Conservation (phyloP, 2,113 vertebrate genomes). For the Tor tambroides region DNA sequence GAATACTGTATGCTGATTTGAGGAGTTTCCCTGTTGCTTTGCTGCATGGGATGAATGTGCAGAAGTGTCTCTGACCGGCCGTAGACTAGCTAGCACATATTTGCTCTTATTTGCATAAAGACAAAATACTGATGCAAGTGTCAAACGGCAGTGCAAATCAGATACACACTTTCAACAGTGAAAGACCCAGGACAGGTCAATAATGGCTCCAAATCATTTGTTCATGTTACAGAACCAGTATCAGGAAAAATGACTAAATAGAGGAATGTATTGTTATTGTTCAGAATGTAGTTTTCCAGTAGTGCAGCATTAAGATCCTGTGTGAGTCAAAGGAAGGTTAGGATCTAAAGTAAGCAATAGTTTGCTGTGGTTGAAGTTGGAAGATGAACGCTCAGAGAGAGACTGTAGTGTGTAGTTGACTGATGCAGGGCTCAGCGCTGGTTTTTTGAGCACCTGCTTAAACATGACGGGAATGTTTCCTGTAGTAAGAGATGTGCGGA, state of each 20-base stretch:
- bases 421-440: neutral
- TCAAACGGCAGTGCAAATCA: neutral
- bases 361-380: neutral
- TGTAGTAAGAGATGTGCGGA: neutral
- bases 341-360: neutral
- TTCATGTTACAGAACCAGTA: neutral
- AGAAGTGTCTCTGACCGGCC: neutral
- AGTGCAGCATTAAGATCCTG: neutral
- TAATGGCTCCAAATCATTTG: neutral
- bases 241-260: neutral
- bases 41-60: neutral
- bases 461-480: neutral
- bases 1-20: neutral
- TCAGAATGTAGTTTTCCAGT: neutral
- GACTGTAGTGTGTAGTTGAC: neutral
- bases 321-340: neutral
- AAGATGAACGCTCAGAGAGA: neutral
- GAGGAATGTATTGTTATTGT: neutral
- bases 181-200: neutral
- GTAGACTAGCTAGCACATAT: neutral
- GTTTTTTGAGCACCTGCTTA: neutral
- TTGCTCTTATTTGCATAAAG: neutral
- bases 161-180: neutral
- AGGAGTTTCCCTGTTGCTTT: neutral
- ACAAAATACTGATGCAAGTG: neutral